These are phyloP conservation scores for Glaucidium brasilianum DNA, from an alignment of 2,113 vertebrate species.

Conservation along the genomic window DNA sequence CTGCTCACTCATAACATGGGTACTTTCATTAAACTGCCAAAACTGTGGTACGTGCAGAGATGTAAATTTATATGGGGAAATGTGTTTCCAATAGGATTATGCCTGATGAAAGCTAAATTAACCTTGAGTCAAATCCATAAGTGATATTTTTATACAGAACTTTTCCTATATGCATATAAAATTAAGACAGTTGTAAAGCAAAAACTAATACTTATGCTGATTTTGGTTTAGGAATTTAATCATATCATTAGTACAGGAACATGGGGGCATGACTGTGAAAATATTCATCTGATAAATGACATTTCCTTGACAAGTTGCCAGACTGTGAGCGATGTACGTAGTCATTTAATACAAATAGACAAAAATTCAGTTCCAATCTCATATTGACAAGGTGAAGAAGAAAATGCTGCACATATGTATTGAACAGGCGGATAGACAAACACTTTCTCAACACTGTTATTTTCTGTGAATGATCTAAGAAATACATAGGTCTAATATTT, in stretches of 20 bases:
- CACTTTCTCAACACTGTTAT: neutral
- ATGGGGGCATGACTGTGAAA: neutral
- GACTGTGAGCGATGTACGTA: neutral
- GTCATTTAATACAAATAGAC: neutral
- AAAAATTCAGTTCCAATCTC: neutral
- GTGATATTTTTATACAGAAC: neutral
- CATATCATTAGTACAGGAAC: neutral
- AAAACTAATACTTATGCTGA: neutral
- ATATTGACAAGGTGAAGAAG: neutral
- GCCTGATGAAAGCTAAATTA: slow-evolving; percentile 37
- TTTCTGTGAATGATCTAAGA: neutral
- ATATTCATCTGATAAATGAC: neutral
- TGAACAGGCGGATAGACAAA: neutral
- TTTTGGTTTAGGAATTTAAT: neutral
- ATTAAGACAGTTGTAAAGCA: neutral
- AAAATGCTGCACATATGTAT: neutral
- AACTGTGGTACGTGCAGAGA: neutral
- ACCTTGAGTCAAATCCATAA: slow-evolving; percentile 5
- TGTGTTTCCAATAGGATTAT: slow-evolving; percentile 24
- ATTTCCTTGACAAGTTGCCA: neutral
- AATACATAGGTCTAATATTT: neutral
- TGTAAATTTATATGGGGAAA: slow-evolving; percentile 12
- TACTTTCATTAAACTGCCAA: slow-evolving; percentile 53
- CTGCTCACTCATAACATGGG: neutral
- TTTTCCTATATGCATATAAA: neutral